Conservation (phyloP, 2,888 invertebrate genomes). For the Apeira syringaria region DNA sequence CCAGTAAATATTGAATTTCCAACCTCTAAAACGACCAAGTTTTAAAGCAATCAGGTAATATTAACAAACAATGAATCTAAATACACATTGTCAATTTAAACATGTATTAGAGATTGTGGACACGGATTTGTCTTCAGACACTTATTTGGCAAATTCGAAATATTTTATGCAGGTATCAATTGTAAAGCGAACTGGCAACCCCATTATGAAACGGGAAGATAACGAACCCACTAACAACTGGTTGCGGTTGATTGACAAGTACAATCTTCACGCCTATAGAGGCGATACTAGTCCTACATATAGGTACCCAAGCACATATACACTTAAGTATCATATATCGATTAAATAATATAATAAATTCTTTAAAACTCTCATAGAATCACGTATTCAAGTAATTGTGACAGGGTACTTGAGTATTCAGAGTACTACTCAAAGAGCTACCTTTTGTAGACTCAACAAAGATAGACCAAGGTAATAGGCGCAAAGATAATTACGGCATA, state of each 20-base stretch:
- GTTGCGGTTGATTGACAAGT: constrained; percentile 51
- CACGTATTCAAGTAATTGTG: neutral
- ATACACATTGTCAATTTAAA: too few relatives aligned
- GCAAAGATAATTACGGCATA: constrained; percentile 7
- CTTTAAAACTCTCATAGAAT: neutral
- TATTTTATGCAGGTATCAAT: neutral
- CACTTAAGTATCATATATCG: constrained; percentile 2
- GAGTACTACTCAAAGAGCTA: neutral
- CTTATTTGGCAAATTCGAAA: too few relatives aligned
- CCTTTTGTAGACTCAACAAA: constrained; percentile 1
- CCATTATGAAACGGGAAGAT: constrained; percentile 20
- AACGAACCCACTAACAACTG: constrained; percentile 46
- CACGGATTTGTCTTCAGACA: too few relatives aligned
- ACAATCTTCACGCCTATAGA: constrained; percentile 46
- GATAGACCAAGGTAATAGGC: constrained; percentile 4
- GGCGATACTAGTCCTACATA: constrained; percentile 35
- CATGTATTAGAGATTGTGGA: neutral
- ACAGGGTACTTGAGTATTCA: neutral
- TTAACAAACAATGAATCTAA: too few relatives aligned
- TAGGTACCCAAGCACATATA: constrained; percentile 34
- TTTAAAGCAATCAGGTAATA: too few relatives aligned
- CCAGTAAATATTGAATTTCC: too few relatives aligned
- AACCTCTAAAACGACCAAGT: too few relatives aligned
- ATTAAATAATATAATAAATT: neutral
- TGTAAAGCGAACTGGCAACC: constrained; percentile 1